These are phyloP conservation scores for Platycheirus rosarum DNA, from an alignment of 2,888 invertebrate genomes.

Conservation along the genomic window DNA sequence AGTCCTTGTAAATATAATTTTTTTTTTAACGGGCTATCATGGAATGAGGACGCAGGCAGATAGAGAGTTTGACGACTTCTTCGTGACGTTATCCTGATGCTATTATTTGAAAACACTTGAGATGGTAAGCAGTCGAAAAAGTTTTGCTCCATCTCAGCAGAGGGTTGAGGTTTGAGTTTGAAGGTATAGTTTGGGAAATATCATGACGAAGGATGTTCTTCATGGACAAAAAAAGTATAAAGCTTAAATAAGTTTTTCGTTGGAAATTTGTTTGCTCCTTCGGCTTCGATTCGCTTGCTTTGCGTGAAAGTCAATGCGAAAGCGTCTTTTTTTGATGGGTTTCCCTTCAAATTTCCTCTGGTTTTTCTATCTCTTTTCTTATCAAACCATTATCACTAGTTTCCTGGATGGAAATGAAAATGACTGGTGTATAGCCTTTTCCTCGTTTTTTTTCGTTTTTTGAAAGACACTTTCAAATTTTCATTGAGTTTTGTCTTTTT, in stretches of 20 bases:
- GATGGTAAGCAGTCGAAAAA: conserved; percentile 66
- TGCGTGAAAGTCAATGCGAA: conserved; percentile 65
- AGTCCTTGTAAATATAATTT: conserved; percentile 24
- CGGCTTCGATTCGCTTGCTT: conserved; percentile 55
- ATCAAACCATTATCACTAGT: conserved; percentile 68
- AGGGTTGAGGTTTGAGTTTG: neutral
- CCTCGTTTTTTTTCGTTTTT: neutral
- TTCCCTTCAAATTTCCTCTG: conserved; percentile 61
- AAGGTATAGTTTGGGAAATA: neutral
- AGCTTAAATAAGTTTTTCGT: conserved; percentile 64
- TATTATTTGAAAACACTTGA: conserved; percentile 69
- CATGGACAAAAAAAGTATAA: neutral
- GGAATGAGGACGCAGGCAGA: neutral
- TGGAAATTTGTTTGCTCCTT: conserved; percentile 55
- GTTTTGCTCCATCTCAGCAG: conserved; percentile 40
- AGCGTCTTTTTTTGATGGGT: conserved; percentile 60
- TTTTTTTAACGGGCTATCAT: conserved; percentile 1
- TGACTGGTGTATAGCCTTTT: conserved; percentile 58
- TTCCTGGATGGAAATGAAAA: conserved; percentile 61
- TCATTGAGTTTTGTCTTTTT: conserved; percentile 70
- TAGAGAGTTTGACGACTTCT: conserved; percentile 53
- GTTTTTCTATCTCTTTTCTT: conserved; percentile 21
- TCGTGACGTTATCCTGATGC: conserved; percentile 58
- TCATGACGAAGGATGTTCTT: neutral
- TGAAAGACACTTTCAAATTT: conserved; percentile 30